These are phyloP conservation scores for Himalopsyche japonica DNA, from an alignment of 2,888 invertebrate genomes.

Conservation along the genomic window DNA sequence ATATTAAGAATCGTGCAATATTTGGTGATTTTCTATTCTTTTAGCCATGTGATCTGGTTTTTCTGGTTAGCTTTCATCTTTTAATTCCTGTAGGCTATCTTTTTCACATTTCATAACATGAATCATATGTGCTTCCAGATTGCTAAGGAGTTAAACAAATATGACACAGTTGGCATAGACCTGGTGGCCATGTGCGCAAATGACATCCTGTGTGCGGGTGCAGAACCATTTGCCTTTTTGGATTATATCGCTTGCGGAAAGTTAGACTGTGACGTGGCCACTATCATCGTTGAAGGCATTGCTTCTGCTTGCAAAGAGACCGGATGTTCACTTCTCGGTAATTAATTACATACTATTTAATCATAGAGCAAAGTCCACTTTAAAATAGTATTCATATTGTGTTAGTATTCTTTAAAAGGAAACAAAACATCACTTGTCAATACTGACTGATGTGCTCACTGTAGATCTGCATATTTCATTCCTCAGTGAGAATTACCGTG, in stretches of 20 bases:
- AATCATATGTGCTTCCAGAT: conserved; percentile 60
- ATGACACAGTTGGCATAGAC: conserved; percentile 89
- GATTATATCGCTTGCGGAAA: conserved; percentile 95
- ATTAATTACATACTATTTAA: conserved; percentile 37
- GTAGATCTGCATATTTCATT: too few species aligned
- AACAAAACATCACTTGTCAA: too few species aligned
- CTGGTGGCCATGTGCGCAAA: conserved; percentile 98
- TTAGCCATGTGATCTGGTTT: neutral
- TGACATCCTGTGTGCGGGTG: conserved; percentile 93
- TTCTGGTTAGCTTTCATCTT: too few species aligned
- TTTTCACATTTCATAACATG: too few species aligned
- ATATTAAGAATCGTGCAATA: too few species aligned
- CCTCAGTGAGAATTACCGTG: too few species aligned
- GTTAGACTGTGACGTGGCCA: conserved; percentile 76
- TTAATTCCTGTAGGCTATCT: too few species aligned
- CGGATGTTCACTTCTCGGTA: conserved; percentile 87
- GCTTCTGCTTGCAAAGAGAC: conserved; percentile 85
- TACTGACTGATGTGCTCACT: too few species aligned
- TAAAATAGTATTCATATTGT: too few species aligned
- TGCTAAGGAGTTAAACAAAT: conserved; percentile 76
- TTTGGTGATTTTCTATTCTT: neutral
- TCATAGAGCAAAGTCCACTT: too few species aligned
- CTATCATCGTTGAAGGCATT: conserved; percentile 82
- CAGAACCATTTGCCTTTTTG: conserved; percentile 93
- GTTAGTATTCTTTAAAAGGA: too few species aligned